A percentile compares a stretch with the other conserved stretches of the same genome.
phyloP scores from a whole-genome alignment of 2,888 invertebrate species.

The Drosophila subquinaria region DNA sequence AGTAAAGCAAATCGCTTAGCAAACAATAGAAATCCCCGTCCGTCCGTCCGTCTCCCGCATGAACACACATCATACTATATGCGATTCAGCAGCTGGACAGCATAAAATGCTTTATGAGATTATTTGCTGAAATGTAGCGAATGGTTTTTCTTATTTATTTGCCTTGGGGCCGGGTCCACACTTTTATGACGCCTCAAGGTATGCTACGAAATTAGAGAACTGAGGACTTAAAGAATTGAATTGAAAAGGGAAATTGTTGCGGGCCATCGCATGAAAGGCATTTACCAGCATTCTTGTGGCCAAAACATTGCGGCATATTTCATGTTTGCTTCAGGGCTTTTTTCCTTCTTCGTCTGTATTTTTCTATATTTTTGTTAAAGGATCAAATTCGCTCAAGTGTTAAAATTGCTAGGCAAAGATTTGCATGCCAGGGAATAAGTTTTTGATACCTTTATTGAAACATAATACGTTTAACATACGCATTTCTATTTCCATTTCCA shows the following conservation, averaged over 20 bases:
- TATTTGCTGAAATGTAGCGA: slow-evolving; percentile 81
- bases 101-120: slow-evolving; percentile 81
- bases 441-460: slow-evolving; percentile 74
- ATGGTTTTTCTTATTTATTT: slow-evolving; percentile 75
- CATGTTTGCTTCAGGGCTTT: slow-evolving; percentile 72
- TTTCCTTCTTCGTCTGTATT: not conserved
- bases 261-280: slow-evolving; percentile 45
- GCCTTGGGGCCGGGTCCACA: slow-evolving; percentile 54
- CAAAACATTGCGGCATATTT: slow-evolving; percentile 77
- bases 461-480: slow-evolving; percentile 62
- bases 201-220: slow-evolving; percentile 44
- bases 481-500: slow-evolving; percentile 31
- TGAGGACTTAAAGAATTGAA: slow-evolving; percentile 17
- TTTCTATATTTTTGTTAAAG: slow-evolving; percentile 20
- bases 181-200: slow-evolving; percentile 72
- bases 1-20: slow-evolving; percentile 73
- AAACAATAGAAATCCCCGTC: slow-evolving; percentile 64
- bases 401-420: slow-evolving; percentile 75
- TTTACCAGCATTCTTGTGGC: slow-evolving; percentile 74
- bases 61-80: slow-evolving; percentile 61
- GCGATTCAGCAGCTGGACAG: slow-evolving; percentile 73
- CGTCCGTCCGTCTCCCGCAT: slow-evolving; percentile 16
- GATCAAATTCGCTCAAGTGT: slow-evolving; percentile 73
- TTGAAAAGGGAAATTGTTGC: slow-evolving; percentile 49
- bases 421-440: slow-evolving; percentile 66